Conservation (phyloP, 2,113 vertebrate genomes). For the Lagopus leucura region DNA sequence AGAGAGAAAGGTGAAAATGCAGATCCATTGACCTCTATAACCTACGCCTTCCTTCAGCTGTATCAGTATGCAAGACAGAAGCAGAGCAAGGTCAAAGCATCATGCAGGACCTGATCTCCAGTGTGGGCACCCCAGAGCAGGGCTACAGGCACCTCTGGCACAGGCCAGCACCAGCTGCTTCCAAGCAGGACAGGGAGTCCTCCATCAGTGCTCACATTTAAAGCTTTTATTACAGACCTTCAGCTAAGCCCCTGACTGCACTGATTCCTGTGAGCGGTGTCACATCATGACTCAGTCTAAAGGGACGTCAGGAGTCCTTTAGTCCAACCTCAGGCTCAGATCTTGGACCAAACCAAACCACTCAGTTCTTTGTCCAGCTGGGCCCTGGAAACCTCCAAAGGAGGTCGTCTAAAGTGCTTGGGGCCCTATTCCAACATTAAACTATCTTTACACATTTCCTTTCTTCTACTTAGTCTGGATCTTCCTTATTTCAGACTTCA, state of each 20-base stretch:
- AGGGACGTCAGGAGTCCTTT: background rate
- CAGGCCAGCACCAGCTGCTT: background rate
- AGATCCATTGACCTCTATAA: background rate
- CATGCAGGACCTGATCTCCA: background rate
- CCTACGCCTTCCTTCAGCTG: background rate
- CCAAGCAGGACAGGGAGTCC: background rate
- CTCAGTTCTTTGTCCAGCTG: background rate
- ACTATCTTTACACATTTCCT: background rate
- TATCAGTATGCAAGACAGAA: background rate
- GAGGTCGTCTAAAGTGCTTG: background rate
- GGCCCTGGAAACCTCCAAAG: background rate
- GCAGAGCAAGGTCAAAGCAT: background rate
- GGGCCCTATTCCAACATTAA: background rate
- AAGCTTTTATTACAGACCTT: background rate
- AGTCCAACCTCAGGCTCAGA: background rate
- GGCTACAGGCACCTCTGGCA: background rate
- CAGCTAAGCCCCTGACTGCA: background rate
- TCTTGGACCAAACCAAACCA: background rate
- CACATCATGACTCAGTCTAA: background rate
- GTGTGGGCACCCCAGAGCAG: background rate
- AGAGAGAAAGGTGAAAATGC: background rate
- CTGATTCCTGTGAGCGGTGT: background rate
- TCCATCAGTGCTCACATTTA: background rate
- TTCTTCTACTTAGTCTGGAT: background rate
- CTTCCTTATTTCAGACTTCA: background rate